A percentile compares a stretch with the other conserved stretches of the same genome.
phyloP scores from a whole-genome alignment of 2,113 vertebrate genomes.

The Chamaetylas fuelleborni region DNA sequence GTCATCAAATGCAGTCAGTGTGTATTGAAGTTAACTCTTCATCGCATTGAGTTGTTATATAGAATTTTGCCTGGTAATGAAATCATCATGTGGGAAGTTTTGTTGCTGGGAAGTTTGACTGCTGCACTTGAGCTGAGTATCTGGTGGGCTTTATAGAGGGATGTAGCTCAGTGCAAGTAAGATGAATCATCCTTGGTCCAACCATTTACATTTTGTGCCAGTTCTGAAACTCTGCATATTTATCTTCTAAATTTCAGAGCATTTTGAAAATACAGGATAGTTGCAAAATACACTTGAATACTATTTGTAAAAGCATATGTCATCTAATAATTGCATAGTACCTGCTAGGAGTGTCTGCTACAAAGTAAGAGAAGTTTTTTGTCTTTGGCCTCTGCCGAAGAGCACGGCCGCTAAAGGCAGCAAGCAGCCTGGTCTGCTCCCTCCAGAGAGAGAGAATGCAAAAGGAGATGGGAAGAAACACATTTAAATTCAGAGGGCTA shows the following conservation, averaged over 20 bases:
- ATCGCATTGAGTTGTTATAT: background rate
- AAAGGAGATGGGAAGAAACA: background rate
- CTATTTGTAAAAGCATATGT: background rate
- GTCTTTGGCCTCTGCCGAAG: background rate
- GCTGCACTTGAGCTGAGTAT: background rate
- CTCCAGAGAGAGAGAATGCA: background rate
- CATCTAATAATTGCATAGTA: background rate
- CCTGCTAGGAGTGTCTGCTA: background rate
- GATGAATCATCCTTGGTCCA: background rate
- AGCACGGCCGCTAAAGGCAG: background rate
- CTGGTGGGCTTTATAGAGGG: background rate
- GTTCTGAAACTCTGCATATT: background rate
- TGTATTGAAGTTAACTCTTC: background rate
- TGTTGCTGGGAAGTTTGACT: background rate
- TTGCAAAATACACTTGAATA: background rate
- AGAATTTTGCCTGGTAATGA: background rate
- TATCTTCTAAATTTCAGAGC: background rate
- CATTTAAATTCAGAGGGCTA: background rate
- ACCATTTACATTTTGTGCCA: background rate
- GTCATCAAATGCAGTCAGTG: background rate
- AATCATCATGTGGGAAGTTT: rapidly evolving
- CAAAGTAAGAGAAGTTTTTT: background rate
- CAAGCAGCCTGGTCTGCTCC: background rate
- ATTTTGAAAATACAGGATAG: background rate
- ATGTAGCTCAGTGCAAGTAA: background rate